phyloP scores from a whole-genome alignment of 2,888 invertebrate genomes.

The Macaria liturata region DNA sequence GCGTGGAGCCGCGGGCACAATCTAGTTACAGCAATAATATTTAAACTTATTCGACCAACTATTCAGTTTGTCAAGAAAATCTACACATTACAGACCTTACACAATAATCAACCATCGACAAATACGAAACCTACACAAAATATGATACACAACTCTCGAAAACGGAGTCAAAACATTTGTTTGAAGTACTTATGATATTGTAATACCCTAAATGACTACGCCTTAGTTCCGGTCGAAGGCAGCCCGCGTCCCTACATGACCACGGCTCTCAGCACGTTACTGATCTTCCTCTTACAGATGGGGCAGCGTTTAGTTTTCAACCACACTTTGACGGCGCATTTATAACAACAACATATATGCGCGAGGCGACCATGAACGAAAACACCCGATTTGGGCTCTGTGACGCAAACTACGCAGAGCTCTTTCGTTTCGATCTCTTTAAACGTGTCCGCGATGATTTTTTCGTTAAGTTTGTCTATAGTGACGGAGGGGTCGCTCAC shows the following conservation, averaged over 20 bases:
- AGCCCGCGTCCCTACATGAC: conserved; percentile 57
- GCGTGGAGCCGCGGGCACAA: conserved; percentile 15
- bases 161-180: no score
- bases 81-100: not conserved
- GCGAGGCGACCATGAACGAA: conserved; percentile 87
- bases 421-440: conserved; percentile 57
- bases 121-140: not conserved
- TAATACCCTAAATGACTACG: no score
- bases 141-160: no score
- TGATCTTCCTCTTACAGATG: conserved; percentile 86
- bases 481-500: conserved; percentile 69
- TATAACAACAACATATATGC: conserved; percentile 88
- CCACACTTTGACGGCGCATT: conserved; percentile 87
- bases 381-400: conserved; percentile 85
- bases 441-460: conserved; percentile 47
- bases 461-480: conserved; percentile 51
- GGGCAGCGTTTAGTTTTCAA: conserved; percentile 85
- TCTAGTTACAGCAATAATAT: conserved; percentile 4
- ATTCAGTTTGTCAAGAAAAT: not conserved
- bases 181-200: no score
- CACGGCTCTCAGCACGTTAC: conserved; percentile 85
- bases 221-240: no score
- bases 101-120: not conserved
- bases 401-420: conserved; percentile 85
- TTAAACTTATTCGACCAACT: not conserved